These are phyloP conservation scores for Tetranychus urticae DNA, from an alignment of 1,140 invertebrate species.

Conservation along the genomic window DNA sequence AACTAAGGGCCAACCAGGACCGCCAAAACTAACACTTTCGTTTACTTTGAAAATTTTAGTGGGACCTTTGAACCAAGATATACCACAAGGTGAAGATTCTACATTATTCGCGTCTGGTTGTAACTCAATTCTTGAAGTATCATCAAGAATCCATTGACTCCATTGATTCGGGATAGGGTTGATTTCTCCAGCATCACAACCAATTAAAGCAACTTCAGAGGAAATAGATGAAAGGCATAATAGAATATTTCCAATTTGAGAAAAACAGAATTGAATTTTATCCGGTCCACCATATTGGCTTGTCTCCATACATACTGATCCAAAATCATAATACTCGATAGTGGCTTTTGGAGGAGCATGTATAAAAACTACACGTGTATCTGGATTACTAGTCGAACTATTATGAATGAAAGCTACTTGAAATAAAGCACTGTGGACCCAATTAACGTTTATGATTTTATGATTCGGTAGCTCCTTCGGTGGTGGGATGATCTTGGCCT, in stretches of 20 bases:
- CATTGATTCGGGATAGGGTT: constrained; percentile 25
- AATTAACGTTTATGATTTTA: neutral
- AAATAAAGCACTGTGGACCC: constrained; percentile 5
- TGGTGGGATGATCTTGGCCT: neutral
- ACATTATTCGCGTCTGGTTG: constrained; percentile 33
- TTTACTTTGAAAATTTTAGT: neutral
- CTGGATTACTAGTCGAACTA: neutral
- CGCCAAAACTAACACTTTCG: neutral
- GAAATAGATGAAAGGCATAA: constrained; percentile 1
- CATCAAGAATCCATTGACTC: constrained; percentile 45
- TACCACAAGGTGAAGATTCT: constrained; percentile 44
- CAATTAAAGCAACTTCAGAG: constrained; percentile 16
- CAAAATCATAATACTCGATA: constrained; percentile 2
- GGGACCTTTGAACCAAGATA: constrained; percentile 18
- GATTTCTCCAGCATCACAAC: constrained; percentile 24
- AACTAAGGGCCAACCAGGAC: neutral
- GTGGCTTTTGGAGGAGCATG: constrained; percentile 1
- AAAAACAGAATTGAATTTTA: neutral
- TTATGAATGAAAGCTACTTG: neutral
- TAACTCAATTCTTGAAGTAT: constrained; percentile 43
- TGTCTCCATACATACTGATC: constrained; percentile 1
- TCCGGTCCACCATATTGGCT: neutral
- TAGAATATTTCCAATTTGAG: constrained; percentile 3
- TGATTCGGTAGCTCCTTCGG: neutral
- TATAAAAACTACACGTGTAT: neutral